Conservation (phyloP, 2,797 vertebrate species). For the Euphonia xanthogaster region DNA sequence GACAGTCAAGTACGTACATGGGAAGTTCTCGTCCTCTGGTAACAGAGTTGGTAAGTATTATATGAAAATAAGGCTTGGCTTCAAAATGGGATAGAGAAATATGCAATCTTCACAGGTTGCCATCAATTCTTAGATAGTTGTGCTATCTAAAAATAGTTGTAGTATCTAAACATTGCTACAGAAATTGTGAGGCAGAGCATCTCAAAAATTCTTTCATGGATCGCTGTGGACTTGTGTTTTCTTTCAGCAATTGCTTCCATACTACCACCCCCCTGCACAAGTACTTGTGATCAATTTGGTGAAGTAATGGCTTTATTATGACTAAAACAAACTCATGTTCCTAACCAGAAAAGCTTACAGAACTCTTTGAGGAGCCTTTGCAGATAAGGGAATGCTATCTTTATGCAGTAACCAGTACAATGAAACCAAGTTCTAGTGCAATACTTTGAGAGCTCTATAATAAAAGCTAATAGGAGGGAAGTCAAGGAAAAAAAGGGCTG, state of each 20-base stretch:
- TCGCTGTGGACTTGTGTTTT: neutral
- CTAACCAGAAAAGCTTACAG: neutral
- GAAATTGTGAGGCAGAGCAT: neutral
- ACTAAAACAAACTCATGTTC: neutral
- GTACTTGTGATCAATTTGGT: neutral
- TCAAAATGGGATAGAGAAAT: neutral
- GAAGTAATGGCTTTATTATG: neutral
- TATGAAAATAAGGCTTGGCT: neutral
- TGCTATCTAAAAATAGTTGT: neutral
- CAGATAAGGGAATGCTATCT: neutral
- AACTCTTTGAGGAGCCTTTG: neutral
- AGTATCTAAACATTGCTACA: neutral
- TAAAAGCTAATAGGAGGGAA: neutral
- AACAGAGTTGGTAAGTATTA: conserved; percentile 87
- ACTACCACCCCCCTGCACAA: rapidly evolving
- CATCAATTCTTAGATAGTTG: neutral
- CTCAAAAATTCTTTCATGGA: neutral
- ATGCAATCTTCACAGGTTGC: neutral
- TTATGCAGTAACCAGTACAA: neutral
- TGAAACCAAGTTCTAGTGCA: neutral
- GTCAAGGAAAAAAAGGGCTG: neutral
- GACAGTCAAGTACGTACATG: conserved; percentile 74
- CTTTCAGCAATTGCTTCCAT: neutral
- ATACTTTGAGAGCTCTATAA: neutral
- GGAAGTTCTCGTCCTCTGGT: conserved; percentile 86